phyloP scores from a whole-genome alignment of 2,113 vertebrate genomes.

The Amblyopsis rosae region DNA sequence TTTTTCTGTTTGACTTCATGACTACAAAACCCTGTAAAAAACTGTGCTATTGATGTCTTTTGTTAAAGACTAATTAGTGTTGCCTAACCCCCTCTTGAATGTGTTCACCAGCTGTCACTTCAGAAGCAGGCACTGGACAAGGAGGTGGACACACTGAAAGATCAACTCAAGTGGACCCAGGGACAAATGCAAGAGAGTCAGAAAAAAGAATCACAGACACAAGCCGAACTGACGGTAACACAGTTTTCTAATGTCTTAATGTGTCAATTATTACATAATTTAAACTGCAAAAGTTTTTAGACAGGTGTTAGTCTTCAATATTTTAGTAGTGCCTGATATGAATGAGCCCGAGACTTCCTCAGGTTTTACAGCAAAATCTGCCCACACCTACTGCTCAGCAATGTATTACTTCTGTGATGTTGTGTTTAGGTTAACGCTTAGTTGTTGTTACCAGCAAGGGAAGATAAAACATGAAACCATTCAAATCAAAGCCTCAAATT shows the following conservation, averaged over 20 bases:
- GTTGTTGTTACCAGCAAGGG: neutral
- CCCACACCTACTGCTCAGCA: neutral
- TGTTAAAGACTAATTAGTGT: no score
- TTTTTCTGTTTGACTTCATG: neutral
- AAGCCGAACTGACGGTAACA: slow-evolving; percentile 73
- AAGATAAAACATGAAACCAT: neutral
- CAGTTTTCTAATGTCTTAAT: neutral
- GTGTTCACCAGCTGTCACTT: slow-evolving; percentile 65
- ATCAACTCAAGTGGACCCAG: slow-evolving; percentile 73
- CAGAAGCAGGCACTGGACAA: slow-evolving; percentile 75
- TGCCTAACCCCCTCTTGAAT: neutral
- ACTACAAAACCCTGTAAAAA: no score
- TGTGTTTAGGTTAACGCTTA: neutral
- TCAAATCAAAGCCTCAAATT: neutral
- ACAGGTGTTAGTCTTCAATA: slow-evolving; percentile 24
- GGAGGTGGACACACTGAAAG: slow-evolving; percentile 71
- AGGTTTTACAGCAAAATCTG: no score
- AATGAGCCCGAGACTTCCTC: neutral
- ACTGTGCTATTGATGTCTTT: no score
- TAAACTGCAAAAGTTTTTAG: slow-evolving; percentile 42
- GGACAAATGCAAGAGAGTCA: slow-evolving; percentile 72
- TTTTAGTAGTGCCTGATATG: slow-evolving; percentile 8
- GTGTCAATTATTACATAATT: neutral
- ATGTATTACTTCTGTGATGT: slow-evolving; percentile 1
- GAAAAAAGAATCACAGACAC: slow-evolving; percentile 71